Evolutionary conservation across 2,113 vertebrate species (phyloP).

Genomic region (Oxyura jamaicensis): DNA sequence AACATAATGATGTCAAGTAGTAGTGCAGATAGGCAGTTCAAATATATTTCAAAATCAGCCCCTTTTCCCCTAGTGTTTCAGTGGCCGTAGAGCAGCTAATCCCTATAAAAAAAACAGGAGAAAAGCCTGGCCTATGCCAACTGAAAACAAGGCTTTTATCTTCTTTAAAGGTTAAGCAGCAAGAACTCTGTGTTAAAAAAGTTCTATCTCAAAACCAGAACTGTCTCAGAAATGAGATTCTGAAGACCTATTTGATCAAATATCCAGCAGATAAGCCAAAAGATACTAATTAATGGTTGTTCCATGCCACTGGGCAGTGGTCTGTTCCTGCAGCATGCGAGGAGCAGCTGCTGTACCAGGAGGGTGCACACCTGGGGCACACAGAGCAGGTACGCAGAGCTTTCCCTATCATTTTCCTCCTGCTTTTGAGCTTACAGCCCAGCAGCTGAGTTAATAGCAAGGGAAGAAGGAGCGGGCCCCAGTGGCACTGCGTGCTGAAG

Average conservation of each 20-base stretch:
- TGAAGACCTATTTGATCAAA: background rate
- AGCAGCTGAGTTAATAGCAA: background rate
- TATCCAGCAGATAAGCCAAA: background rate
- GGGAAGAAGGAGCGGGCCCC: background rate
- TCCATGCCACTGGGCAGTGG: accelerated
- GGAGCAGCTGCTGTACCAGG: background rate
- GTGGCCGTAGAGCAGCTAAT: background rate
- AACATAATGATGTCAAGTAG: background rate
- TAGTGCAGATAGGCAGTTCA: background rate
- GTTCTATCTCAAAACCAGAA: background rate
- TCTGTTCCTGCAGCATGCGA: accelerated
- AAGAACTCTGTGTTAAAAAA: background rate
- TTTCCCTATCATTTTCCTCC: background rate
- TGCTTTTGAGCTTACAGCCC: background rate
- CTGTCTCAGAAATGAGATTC: background rate
- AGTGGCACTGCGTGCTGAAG: background rate
- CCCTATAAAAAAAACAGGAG: background rate
- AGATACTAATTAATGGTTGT: background rate
- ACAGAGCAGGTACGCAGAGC: background rate
- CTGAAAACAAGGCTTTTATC: background rate
- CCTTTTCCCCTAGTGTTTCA: background rate
- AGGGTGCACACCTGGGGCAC: accelerated
- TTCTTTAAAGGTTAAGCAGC: background rate
- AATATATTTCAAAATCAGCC: background rate
- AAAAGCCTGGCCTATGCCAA: background rate